Base-by-base conservation (phyloP, 2,113 vertebrate species). In the Gallinago media region DNA sequence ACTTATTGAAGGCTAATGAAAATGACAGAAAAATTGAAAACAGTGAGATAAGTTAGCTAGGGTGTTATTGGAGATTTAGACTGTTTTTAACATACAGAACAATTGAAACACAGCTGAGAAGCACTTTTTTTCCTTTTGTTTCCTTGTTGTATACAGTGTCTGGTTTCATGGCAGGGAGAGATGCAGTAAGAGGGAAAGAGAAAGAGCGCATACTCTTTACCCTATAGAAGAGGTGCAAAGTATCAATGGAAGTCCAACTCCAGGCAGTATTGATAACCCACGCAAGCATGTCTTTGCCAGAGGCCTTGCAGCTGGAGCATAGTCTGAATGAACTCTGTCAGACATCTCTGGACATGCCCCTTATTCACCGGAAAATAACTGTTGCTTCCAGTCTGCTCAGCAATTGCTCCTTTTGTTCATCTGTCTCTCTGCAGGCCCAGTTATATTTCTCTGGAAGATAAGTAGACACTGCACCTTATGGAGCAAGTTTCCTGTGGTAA, bases 211-310 rank as follows among this genome's bases (percentile, higher is more conserved):
- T 26, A 26, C 9, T 31, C 46, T 55, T 72, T 40, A 38, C 20
- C 6, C 4, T 66, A 3, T n/a, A 83, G 38, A 49, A 65, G 26
- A 68, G 9, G 19, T 44, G 20, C 8, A 36, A 63, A 21, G 11
- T 61, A 56, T 18, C n/a, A 55, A 2, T 2, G 5, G 5, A 8
- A 61, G 19, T 34, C 7, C 32, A 80, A 0, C 3, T 91, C 42
- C 52, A 50, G 15, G 13, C 11, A 40, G 4, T 14, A 18, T 15
- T n/a, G 32, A 29, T 55, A 86, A 84, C 3, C 5, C 38, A 65
- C 20, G 23, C 14, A 85, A 55, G 21, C 6, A 31, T 12, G 34
- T 63, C 42, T 85, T 70, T 50, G 72, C 12, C 13, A 58, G 15
- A 22, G 47, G 44, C 11, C 7, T 21, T 63, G 47, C 42, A 75